Conservation (phyloP, 2,888 invertebrate species). For the Xylota segnis region DNA sequence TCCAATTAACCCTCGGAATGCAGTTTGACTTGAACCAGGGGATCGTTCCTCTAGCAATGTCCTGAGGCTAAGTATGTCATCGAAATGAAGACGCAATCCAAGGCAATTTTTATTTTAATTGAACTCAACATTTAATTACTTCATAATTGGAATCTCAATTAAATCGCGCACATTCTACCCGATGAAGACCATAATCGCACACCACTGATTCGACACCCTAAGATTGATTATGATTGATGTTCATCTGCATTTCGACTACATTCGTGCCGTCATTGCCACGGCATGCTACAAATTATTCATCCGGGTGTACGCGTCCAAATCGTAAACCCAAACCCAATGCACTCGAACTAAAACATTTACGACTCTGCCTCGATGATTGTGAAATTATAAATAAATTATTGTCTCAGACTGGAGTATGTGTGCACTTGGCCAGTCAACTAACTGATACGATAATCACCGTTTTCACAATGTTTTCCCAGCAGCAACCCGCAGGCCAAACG, state of each 20-base stretch:
- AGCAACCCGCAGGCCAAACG: slow-evolving; percentile 40
- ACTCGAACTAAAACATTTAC: slow-evolving; percentile 37
- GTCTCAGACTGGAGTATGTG: slow-evolving; percentile 40
- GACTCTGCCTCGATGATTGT: slow-evolving; percentile 36
- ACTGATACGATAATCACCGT: slow-evolving; percentile 59
- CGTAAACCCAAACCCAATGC: slow-evolving; percentile 27
- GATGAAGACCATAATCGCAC: slow-evolving; percentile 10
- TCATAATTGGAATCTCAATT: slow-evolving; percentile 27
- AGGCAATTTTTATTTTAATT: neutral
- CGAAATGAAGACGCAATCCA: neutral
- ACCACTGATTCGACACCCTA: slow-evolving; percentile 13
- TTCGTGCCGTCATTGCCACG: slow-evolving; percentile 5
- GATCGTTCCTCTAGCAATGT: neutral
- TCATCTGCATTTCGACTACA: slow-evolving; percentile 14
- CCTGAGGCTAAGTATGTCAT: neutral
- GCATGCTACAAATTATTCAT: slow-evolving; percentile 47
- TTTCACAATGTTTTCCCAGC: slow-evolving; percentile 58
- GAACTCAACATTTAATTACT: slow-evolving; percentile 22
- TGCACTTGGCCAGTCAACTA: slow-evolving; percentile 29
- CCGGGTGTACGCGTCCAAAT: slow-evolving; percentile 23
- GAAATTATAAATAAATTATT: slow-evolving; percentile 63
- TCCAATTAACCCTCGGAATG: no score
- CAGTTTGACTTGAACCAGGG: no score
- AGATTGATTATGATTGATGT: slow-evolving; percentile 39
- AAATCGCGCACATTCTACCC: slow-evolving; percentile 19